Evolutionary conservation across 1,140 invertebrate genomes (phyloP).

Genomic region (Vanessa tameamea): DNA sequence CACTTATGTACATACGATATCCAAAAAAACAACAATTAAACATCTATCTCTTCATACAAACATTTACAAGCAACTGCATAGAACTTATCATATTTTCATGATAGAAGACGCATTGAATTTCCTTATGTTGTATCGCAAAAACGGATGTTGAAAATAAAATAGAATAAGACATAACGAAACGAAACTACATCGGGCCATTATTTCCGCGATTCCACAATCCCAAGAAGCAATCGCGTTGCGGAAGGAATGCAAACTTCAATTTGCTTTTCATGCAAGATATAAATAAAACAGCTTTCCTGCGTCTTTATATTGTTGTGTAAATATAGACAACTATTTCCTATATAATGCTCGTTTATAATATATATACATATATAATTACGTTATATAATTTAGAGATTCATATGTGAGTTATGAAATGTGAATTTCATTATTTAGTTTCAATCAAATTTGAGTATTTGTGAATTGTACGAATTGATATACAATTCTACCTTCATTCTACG

Average conservation of each 20-base stretch:
- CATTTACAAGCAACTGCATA: not conserved
- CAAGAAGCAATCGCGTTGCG: constrained; percentile 33
- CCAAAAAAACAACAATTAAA: too few relatives aligned
- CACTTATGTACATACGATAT: too few relatives aligned
- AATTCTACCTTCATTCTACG: too few relatives aligned
- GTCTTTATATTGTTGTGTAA: constrained; percentile 12
- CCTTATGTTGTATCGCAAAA: constrained; percentile 27
- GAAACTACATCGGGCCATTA: constrained; percentile 34
- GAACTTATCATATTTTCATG: not conserved
- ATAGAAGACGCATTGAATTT: constrained; percentile 20
- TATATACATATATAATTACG: too few relatives aligned
- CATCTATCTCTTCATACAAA: not conserved
- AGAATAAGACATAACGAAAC: constrained; percentile 38
- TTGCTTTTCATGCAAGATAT: constrained; percentile 41
- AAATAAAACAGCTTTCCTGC: constrained; percentile 37
- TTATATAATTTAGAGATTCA: too few relatives aligned
- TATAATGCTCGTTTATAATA: not conserved
- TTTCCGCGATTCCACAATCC: constrained; percentile 40
- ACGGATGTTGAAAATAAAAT: constrained; percentile 31
- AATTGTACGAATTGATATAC: too few relatives aligned
- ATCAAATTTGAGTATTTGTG: too few relatives aligned
- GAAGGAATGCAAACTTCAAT: constrained; percentile 44
- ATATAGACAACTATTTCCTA: not conserved
- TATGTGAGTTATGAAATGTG: too few relatives aligned
- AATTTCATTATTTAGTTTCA: too few relatives aligned